Evolutionary conservation across 1,140 invertebrate genomes (phyloP).

Genomic region (Magallana gigas): DNA sequence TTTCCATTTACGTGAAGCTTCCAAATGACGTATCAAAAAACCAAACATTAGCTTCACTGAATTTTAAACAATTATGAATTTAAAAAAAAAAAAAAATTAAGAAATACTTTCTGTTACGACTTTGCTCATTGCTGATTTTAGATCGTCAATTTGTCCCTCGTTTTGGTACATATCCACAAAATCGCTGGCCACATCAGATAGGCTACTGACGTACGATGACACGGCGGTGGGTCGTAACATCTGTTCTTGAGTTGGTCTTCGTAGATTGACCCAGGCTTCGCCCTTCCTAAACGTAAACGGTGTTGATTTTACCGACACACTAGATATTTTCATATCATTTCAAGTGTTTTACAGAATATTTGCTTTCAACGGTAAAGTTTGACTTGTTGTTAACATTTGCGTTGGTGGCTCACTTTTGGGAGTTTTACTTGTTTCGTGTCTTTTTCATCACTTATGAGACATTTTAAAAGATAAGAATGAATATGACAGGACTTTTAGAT

Average conservation of each 20-base stretch:
- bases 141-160: conserved; percentile 31
- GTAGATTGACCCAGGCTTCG: conserved; percentile 43
- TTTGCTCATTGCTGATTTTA: neutral
- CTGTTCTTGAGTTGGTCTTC: conserved; percentile 49
- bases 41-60: no score
- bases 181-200: conserved; percentile 42
- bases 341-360: neutral
- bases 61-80: no score
- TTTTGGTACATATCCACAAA: conserved; percentile 4
- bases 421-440: no score
- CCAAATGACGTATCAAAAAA: no score
- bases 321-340: no score
- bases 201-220: conserved; percentile 28
- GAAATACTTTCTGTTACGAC: conserved; percentile 49
- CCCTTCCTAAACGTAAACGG: conserved; percentile 26
- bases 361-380: neutral
- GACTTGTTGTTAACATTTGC: no score
- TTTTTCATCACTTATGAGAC: no score
- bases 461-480: no score
- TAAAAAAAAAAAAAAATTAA: no score
- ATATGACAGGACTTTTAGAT: no score
- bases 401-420: no score
- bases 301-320: neutral
- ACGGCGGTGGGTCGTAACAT: conserved; percentile 47
- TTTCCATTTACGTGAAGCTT: no score